Conservation (phyloP, 2,113 vertebrate species). For the Condylura cristata region DNA sequence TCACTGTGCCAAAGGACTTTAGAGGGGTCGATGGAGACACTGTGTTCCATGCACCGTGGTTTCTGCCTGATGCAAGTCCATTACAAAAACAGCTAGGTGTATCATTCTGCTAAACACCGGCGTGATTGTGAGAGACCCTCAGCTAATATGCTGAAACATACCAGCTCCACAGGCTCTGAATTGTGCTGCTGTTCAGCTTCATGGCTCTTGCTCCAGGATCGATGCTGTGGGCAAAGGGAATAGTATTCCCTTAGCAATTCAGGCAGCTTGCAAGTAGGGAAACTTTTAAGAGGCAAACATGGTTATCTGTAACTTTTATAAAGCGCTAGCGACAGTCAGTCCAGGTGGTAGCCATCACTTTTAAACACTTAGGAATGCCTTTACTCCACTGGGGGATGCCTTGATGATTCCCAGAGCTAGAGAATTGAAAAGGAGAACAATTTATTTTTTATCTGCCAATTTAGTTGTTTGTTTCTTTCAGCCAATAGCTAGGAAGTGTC, state of each 20-base stretch:
- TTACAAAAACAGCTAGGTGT: neutral
- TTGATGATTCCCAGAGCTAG: neutral
- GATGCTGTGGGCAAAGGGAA: neutral
- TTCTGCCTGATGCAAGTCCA: neutral
- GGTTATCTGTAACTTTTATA: neutral
- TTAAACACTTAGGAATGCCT: neutral
- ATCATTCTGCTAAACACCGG: neutral
- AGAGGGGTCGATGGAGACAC: neutral
- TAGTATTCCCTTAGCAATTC: constrained; percentile 28
- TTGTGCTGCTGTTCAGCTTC: neutral
- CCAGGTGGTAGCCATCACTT: neutral
- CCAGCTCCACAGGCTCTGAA: neutral
- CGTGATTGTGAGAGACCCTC: neutral
- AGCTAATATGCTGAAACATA: neutral
- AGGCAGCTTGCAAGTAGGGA: neutral
- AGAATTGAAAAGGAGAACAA: neutral
- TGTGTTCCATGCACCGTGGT: neutral
- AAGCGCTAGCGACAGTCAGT: neutral
- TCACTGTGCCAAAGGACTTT: neutral
- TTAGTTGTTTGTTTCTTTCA: neutral
- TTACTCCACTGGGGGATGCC: neutral
- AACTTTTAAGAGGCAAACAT: constrained; percentile 6
- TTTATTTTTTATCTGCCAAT: neutral
- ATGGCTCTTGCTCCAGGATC: neutral
- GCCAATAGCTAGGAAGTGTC: neutral